phyloP scores from a whole-genome alignment of 2,113 vertebrate species.

The Oryzias curvinotus region DNA sequence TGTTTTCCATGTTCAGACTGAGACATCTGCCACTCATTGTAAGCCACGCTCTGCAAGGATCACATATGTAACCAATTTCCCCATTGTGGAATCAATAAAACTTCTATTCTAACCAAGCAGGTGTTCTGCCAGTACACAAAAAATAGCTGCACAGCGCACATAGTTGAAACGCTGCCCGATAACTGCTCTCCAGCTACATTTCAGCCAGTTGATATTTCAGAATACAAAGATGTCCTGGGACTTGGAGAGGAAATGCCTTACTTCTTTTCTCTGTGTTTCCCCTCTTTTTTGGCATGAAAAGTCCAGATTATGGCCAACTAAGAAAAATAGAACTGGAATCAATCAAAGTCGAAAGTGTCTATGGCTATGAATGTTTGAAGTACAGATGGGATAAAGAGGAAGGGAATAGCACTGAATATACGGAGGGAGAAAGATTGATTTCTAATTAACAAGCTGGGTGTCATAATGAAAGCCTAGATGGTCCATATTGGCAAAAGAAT shows the following conservation, averaged over 20 bases:
- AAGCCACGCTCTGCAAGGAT: too few relatives aligned
- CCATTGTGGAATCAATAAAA: too few relatives aligned
- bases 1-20: too few relatives aligned
- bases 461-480: constrained; percentile 67
- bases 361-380: constrained; percentile 40
- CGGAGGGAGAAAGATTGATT: constrained; percentile 58
- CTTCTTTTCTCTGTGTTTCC: constrained; percentile 38
- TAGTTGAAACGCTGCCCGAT: constrained; percentile 15
- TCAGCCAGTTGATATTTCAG: constrained; percentile 34
- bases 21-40: too few relatives aligned
- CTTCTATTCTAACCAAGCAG: too few relatives aligned
- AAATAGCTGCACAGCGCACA: background rate
- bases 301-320: constrained; percentile 53
- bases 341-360: constrained; percentile 45
- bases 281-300: constrained; percentile 50
- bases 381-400: constrained; percentile 32
- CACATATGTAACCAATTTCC: too few relatives aligned
- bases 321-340: constrained; percentile 54
- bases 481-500: constrained; percentile 59
- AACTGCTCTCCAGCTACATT: constrained; percentile 17
- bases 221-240: constrained; percentile 43
- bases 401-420: constrained; percentile 16
- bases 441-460: constrained; percentile 71
- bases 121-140: too few relatives aligned
- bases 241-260: constrained; percentile 49